phyloP scores from a whole-genome alignment of 2,797 vertebrate species.

The Tenualosa ilisha region DNA sequence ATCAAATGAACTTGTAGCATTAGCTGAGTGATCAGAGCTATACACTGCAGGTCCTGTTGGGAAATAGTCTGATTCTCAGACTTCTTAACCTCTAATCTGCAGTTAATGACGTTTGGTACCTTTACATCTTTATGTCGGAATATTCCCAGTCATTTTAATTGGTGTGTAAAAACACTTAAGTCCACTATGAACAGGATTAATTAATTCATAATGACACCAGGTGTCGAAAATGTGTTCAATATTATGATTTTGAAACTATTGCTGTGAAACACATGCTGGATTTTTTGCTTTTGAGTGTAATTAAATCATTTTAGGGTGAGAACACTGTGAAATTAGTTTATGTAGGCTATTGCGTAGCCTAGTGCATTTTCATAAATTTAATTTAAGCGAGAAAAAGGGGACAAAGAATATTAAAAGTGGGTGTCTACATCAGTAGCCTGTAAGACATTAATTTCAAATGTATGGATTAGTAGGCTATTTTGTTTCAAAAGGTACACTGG shows the following conservation, averaged over 20 bases:
- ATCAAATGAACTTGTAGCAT: slow-evolving; percentile 5
- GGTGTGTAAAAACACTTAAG: background rate
- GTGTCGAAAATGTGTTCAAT: background rate
- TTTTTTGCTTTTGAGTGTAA: background rate
- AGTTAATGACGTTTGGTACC: background rate
- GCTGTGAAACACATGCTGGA: background rate
- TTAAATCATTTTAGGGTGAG: background rate
- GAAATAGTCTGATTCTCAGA: background rate
- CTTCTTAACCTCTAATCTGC: slow-evolving; percentile 6
- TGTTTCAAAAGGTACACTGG: background rate
- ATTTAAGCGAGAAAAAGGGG: no score
- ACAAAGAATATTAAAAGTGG: no score
- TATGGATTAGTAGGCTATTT: no score
- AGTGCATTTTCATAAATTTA: no score
- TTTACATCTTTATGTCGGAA: background rate
- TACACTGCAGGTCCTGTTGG: background rate
- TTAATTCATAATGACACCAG: background rate
- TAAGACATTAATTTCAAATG: no score
- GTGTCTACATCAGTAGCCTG: no score
- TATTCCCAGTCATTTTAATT: background rate
- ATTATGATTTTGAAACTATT: background rate
- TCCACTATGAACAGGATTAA: background rate
- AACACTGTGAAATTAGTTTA: background rate
- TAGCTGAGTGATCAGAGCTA: background rate
- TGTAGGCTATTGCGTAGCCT: no score